phyloP scores from a whole-genome alignment of 1,140 invertebrate species.

The Metaphire vulgaris region DNA sequence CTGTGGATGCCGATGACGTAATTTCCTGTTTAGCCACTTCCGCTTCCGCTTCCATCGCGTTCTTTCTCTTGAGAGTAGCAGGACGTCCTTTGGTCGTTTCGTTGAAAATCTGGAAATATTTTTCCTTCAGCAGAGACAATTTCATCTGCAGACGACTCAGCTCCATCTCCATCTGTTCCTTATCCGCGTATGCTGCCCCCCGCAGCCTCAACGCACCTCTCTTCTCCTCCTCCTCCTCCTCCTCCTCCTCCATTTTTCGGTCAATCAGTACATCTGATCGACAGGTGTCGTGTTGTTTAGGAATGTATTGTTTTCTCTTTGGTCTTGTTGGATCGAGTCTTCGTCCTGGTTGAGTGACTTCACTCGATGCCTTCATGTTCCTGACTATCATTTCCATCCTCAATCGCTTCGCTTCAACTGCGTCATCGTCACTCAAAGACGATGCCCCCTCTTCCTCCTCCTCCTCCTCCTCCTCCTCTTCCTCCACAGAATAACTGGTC shows the following conservation, averaged over 20 bases:
- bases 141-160: background rate
- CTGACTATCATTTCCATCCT: background rate
- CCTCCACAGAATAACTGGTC: background rate
- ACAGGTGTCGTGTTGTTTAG: slow-evolving; percentile 73
- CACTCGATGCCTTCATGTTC: background rate
- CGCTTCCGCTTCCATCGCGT: background rate
- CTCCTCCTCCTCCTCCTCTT: background rate
- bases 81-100: too few relatives aligned
- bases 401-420: background rate
- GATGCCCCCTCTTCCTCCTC: background rate
- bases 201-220: background rate
- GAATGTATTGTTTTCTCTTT: slow-evolving; percentile 90
- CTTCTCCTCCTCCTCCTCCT: background rate
- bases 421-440: background rate
- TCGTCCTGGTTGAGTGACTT: background rate
- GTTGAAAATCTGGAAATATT: background rate
- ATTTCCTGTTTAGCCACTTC: background rate
- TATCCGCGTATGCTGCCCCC: too few relatives aligned
- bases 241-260: background rate
- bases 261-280: slow-evolving; percentile 15
- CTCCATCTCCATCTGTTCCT: background rate
- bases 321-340: slow-evolving; percentile 56
- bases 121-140: background rate
- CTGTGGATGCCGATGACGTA: background rate
- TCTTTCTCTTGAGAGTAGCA: background rate